phyloP scores from a whole-genome alignment of 2,113 vertebrate species.

The Misgurnus mizolepis region DNA sequence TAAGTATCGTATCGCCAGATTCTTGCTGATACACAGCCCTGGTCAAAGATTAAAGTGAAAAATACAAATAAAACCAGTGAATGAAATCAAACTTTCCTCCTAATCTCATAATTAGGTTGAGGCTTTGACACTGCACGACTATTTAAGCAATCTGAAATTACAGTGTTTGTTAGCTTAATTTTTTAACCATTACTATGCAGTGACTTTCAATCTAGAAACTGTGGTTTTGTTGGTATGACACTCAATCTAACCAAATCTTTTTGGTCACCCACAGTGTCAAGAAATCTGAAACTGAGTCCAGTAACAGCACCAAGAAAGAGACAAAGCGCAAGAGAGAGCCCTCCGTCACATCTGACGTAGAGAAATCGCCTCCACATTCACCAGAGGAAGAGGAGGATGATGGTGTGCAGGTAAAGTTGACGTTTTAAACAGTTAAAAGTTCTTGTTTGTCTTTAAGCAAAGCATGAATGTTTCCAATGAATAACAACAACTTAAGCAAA shows the following conservation, averaged over 20 bases:
- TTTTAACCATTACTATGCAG: neutral
- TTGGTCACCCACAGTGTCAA: slow-evolving; percentile 76
- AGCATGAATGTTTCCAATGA: too few relatives aligned
- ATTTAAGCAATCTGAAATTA: too few relatives aligned
- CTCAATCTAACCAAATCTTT: slow-evolving; percentile 7
- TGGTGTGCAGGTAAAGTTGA: slow-evolving; percentile 69
- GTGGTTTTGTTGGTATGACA: slow-evolving; percentile 12
- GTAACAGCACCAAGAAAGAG: slow-evolving; percentile 87
- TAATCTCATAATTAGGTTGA: too few relatives aligned
- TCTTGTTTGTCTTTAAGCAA: too few relatives aligned
- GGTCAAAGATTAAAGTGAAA: too few relatives aligned
- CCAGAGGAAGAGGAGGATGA: slow-evolving; percentile 73
- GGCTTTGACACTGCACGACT: too few relatives aligned
- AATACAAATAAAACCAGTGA: too few relatives aligned
- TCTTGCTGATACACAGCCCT: too few relatives aligned
- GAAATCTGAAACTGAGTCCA: slow-evolving; percentile 85
- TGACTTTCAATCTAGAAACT: neutral
- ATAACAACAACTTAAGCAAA: neutral
- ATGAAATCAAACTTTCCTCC: too few relatives aligned
- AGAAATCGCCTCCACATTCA: slow-evolving; percentile 84
- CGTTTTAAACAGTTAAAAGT: too few relatives aligned
- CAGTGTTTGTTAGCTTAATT: neutral
- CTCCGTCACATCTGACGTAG: slow-evolving; percentile 85
- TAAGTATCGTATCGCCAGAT: too few relatives aligned
- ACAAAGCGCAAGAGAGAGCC: slow-evolving; percentile 90